Evolutionary conservation across 1,140 invertebrate genomes (phyloP).

Genomic region (Armadillidium nasatum): DNA sequence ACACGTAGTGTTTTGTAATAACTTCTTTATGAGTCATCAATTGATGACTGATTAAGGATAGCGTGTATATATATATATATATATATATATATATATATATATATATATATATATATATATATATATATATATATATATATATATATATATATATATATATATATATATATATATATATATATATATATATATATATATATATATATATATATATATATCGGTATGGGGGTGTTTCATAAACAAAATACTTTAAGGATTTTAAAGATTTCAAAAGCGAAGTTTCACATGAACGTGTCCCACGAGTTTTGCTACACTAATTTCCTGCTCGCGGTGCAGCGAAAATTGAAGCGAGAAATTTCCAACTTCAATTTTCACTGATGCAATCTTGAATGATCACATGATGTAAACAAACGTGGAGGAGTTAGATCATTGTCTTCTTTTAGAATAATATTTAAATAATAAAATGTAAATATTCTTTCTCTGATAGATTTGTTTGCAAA

Average conservation of each 20-base stretch:
- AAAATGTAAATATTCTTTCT: neutral
- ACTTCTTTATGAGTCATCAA: no score
- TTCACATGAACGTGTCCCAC: no score
- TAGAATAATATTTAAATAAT: neutral
- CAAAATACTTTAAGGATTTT: neutral
- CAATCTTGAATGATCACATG: no score
- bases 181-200: neutral
- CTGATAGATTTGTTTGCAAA: no score
- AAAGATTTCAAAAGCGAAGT: neutral
- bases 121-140: neutral
- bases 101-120: slow-evolving; percentile 2
- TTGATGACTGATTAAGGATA: no score
- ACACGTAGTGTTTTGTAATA: no score
- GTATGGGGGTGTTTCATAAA: neutral
- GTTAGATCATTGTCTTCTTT: neutral
- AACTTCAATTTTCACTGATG: neutral
- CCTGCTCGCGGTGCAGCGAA: neutral
- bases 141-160: slow-evolving; percentile 6
- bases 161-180: neutral
- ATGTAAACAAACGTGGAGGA: no score
- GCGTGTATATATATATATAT: neutral
- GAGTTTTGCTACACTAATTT: neutral
- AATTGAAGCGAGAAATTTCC: neutral
- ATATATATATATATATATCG: neutral
- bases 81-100: slow-evolving; percentile 2